Percentiles rank a stretch among this genome's conserved stretches.
phyloP scores from a whole-genome alignment of 2,797 vertebrate genomes.

The Mormyrus proboscirostris region DNA sequence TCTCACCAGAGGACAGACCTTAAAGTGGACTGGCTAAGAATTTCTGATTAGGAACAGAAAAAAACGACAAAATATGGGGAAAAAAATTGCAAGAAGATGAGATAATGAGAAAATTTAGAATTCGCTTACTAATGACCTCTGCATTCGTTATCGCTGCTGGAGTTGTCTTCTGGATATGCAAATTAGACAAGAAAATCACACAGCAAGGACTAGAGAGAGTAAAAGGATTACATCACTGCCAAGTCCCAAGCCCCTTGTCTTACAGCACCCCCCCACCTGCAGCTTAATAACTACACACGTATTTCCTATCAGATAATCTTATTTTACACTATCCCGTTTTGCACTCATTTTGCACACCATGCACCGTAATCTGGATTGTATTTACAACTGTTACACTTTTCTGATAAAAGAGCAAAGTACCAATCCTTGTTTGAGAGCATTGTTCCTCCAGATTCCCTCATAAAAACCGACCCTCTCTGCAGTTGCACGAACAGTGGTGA shows the following conservation, averaged over 20 bases:
- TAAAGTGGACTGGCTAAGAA: not conserved
- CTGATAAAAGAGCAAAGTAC: not conserved
- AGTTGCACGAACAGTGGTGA: not conserved
- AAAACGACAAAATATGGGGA: not conserved
- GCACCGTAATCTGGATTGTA: not conserved
- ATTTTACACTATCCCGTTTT: not conserved
- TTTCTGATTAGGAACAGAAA: not conserved
- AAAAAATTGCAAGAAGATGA: not conserved
- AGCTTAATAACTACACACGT: not conserved
- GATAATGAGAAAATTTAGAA: not conserved
- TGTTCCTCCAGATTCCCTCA: not conserved
- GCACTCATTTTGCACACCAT: not conserved
- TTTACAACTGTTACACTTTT: not conserved
- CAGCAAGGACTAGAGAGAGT: not conserved
- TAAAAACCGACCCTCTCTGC: not conserved
- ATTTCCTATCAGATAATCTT: not conserved
- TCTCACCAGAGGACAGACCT: not conserved
- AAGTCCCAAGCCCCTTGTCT: not conserved
- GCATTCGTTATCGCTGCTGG: not conserved
- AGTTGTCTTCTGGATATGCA: not conserved
- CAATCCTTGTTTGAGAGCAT: not conserved
- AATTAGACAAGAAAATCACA: conserved; percentile 12
- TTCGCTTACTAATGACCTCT: not conserved
- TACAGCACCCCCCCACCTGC: not conserved
- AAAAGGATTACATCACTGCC: not conserved